A percentile compares a stretch with the other conserved stretches of the same genome.
These are phyloP conservation scores for Calidris pygmaea DNA, from an alignment of 2,113 vertebrate genomes.

Conservation along the genomic window DNA sequence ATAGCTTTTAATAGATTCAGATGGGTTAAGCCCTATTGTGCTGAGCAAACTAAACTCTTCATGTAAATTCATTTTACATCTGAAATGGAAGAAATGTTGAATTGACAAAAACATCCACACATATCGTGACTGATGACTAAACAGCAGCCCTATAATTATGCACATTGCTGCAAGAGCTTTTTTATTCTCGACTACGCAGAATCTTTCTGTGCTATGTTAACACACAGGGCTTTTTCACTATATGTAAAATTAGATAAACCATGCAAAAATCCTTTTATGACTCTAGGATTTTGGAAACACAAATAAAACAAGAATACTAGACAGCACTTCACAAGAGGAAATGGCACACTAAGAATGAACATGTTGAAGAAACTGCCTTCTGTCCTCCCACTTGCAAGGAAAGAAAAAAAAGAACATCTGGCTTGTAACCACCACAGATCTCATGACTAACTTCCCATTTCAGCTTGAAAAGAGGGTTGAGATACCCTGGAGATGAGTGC, in stretches of 20 bases:
- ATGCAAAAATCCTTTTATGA: background rate
- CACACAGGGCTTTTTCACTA: background rate
- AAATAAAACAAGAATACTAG: background rate
- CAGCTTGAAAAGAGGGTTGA: background rate
- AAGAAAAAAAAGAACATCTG: constrained; percentile 19
- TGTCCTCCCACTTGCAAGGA: background rate
- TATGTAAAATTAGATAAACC: background rate
- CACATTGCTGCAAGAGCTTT: constrained; percentile 6
- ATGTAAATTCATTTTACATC: background rate
- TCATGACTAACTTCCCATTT: constrained; percentile 61
- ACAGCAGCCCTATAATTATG: constrained; percentile 32
- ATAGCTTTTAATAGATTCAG: background rate
- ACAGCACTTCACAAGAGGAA: background rate
- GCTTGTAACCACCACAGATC: constrained; percentile 11
- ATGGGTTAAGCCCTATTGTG: background rate
- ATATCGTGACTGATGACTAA: constrained; percentile 19
- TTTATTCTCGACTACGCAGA: background rate
- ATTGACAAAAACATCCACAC: background rate
- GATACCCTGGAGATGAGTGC: background rate
- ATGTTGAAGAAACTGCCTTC: background rate
- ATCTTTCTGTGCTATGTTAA: background rate
- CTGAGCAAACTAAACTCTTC: background rate
- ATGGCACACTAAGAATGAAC: background rate
- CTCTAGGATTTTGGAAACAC: background rate
- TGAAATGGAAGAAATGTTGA: background rate